Evolutionary conservation across 1,140 invertebrate genomes (phyloP).

Genomic region (Dreissena rostriformis): DNA sequence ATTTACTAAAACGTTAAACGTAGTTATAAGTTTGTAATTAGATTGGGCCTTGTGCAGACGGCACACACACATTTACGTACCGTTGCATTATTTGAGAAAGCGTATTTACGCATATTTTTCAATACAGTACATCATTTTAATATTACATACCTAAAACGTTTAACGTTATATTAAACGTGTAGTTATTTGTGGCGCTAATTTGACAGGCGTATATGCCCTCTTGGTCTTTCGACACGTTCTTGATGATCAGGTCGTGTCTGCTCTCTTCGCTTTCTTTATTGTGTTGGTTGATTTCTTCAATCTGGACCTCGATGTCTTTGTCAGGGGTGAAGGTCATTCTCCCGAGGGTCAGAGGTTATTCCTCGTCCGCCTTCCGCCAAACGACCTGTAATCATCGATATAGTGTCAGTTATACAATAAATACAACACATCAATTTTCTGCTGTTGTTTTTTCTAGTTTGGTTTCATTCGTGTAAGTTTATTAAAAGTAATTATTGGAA

Average conservation of each 20-base stretch:
- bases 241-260: constrained; percentile 45
- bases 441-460: too few relatives aligned
- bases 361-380: constrained; percentile 31
- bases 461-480: too few relatives aligned
- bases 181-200: constrained; percentile 38
- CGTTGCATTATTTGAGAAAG: too few relatives aligned
- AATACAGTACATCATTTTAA: neutral
- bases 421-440: too few relatives aligned
- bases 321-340: constrained; percentile 26
- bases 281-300: neutral
- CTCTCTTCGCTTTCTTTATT: constrained; percentile 1
- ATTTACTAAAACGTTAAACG: too few relatives aligned
- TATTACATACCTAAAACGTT: constrained; percentile 45
- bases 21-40: too few relatives aligned
- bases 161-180: constrained; percentile 36
- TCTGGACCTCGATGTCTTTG: constrained; percentile 22
- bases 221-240: constrained; percentile 21
- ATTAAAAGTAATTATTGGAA: too few relatives aligned
- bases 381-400: constrained; percentile 5
- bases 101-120: too few relatives aligned
- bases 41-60: too few relatives aligned
- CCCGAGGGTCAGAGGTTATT: constrained; percentile 30
- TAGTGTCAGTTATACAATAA: too few relatives aligned
- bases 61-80: too few relatives aligned
- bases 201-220: constrained; percentile 38